Evolutionary conservation across 1,140 invertebrate genomes (phyloP), one percentile per base, ranked within the genome.

Genomic region (Drosophila persimilis): DNA sequence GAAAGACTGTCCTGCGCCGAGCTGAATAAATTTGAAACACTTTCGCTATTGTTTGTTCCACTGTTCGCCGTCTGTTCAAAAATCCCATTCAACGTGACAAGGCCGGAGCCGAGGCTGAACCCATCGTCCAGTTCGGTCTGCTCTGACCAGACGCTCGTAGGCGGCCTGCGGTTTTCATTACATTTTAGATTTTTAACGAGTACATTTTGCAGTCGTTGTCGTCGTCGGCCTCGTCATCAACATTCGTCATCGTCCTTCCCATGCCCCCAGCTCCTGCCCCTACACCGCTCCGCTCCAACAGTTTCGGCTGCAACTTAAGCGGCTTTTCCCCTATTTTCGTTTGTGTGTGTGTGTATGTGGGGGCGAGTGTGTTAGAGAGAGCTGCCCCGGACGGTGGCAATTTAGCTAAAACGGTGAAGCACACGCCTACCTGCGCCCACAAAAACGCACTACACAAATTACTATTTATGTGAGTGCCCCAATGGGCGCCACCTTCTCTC

Each of bases 391-490:
- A 88, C 70, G 83, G 77, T 64, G 83, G 78, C 81, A 86, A 86
- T 86, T 86, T 86, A 80, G 81, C 74, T 86, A 86, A 86, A 86
- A 86, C 83, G 81, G 81, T 81, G 35, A 67, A 76, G 71, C 71
- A 63, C 80, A 86, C 81, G 81, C 81, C 81, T 88, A 86, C 81
- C 81, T 86, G 83, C 46, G 73, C 78, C 73, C 77, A 86, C 77
- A 71, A 77, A 74, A 85, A 85, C 81, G 81, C 81, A 85, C 81
- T 85, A 81, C 77, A 76, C 77, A 85, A 85, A 85, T 85, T 85
- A 80, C 80, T 86, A 85, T 85, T 85, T 85, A 85, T 85, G 80
- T 86, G 80, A 77, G 80, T 77, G 77, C 76, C 60, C 66, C 67
- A 67, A 73, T 17, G 47, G 15, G 45, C 45, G 11, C 73, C 51